Evolutionary conservation across 2,888 invertebrate species (phyloP).

Genomic region (Hypercompe scribonia): DNA sequence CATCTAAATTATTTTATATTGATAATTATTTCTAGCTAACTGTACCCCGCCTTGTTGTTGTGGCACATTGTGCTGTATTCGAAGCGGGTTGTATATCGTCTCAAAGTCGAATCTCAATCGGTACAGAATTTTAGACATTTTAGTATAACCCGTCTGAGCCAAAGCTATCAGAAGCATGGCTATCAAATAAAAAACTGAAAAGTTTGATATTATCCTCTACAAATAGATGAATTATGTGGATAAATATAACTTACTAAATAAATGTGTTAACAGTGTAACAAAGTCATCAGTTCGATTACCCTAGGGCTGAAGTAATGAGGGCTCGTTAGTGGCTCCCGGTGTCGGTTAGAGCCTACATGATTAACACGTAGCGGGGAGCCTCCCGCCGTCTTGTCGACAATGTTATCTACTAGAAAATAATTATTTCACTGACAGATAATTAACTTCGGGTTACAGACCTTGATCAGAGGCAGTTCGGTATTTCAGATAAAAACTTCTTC

Average conservation of each 20-base stretch:
- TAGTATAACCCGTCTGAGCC: no score
- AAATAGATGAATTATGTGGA: background rate
- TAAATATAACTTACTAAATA: background rate
- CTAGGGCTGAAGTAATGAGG: conserved; percentile 34
- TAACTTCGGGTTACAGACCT: background rate
- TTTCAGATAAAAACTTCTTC: background rate
- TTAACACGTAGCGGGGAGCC: conserved; percentile 31
- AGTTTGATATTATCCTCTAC: background rate
- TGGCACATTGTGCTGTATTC: no score
- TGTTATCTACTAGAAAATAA: background rate
- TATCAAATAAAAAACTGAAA: background rate
- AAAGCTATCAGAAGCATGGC: no score
- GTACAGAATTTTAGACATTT: no score
- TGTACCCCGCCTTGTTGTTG: no score
- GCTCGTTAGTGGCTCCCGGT: conserved; percentile 43
- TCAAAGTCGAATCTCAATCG: no score
- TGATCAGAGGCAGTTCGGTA: background rate
- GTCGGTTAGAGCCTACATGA: conserved; percentile 31
- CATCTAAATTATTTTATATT: no score
- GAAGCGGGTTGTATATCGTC: no score
- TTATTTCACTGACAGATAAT: background rate
- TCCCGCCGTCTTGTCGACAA: conserved; percentile 16
- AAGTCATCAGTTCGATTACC: conserved; percentile 16
- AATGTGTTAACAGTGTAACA: conserved; percentile 12
- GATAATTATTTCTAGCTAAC: no score